Evolutionary conservation across 2,113 vertebrate genomes (phyloP), one percentile per base, ranked within the genome.

Genomic region (Fukomys damarensis): DNA sequence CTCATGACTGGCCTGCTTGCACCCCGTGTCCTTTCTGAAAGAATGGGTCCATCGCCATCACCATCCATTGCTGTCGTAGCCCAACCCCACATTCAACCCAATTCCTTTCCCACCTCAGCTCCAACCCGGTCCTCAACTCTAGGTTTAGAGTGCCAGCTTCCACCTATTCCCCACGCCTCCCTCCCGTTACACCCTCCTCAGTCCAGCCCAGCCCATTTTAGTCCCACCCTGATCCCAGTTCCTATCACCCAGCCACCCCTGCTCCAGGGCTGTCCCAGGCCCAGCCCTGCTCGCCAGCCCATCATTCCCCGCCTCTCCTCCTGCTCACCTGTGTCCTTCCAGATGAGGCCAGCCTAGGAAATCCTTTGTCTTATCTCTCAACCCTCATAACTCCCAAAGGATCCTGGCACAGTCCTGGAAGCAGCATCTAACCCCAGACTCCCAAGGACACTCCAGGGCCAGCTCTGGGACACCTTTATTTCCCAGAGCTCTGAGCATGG

Each of bases 371-470:
- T 89, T 92, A 22, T 93, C 72, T 79, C 59, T 30, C 76, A 92
- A 93, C 41, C 58, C 74, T 94, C 80, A 65, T 30, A 52, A 49
- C 12, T 92, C 76, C 59, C n/a, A 59, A 77, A 94, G 66, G 86
- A 93, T 85, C 86, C 84, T 68, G 61, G n/a, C 41, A n/a, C 38
- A 93, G 59, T 90, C 81, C 77, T 28, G 0, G 77, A 88, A 96
- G 94, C 58, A 83, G 38, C 80, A 86, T 65, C 28, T 93, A 90
- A 87, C 79, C 82, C 49, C 89, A 92, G 89, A 74, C 68, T 90
- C 81, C 68, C 92, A 88, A 86, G 43, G 93, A 91, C n/a, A 22
- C 26, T 80, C 14, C 20, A 46, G 72, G 56, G 43, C 79, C 77
- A 89, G 63, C n/a, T n/a, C 46, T 49, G 68, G 17, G 49, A 32